A percentile compares a stretch with the other conserved stretches of the same genome.
Conservation (phyloP, 2,113 vertebrate species). For the Myiozetetes cayanensis region DNA sequence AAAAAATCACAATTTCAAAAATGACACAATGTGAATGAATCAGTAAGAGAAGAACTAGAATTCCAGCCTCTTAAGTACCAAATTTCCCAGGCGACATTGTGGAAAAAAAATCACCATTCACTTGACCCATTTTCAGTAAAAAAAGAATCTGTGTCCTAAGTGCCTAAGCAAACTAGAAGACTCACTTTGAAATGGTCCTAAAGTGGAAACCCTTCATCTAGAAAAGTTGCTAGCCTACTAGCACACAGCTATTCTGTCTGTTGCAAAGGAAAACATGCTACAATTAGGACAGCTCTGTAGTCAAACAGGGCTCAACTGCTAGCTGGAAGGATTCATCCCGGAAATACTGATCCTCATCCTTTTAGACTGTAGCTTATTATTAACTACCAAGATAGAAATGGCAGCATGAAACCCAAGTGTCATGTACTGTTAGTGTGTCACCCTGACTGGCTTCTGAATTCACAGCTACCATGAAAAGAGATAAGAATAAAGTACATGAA, state of each 20-base stretch:
- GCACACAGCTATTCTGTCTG: neutral
- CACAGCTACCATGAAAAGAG: neutral
- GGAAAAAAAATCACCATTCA: neutral
- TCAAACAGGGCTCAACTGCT: neutral
- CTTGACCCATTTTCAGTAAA: neutral
- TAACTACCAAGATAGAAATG: neutral
- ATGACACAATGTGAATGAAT: neutral
- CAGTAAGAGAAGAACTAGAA: neutral
- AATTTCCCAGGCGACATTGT: rapidly evolving
- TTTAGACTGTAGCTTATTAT: neutral
- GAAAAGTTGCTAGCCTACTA: neutral
- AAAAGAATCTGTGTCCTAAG: neutral
- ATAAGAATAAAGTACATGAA: neutral
- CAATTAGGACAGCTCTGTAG: neutral
- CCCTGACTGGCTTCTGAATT: neutral
- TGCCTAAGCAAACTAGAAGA: neutral
- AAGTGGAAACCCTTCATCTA: neutral
- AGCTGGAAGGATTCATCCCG: neutral
- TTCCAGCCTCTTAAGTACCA: neutral
- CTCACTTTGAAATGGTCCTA: neutral
- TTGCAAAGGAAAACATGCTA: neutral
- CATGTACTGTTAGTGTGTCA: neutral
- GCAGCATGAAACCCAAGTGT: neutral
- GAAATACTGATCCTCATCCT: neutral
- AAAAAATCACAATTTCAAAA: neutral